Conservation (phyloP, 1,140 invertebrate genomes). For the Pseudoatta argentina region DNA sequence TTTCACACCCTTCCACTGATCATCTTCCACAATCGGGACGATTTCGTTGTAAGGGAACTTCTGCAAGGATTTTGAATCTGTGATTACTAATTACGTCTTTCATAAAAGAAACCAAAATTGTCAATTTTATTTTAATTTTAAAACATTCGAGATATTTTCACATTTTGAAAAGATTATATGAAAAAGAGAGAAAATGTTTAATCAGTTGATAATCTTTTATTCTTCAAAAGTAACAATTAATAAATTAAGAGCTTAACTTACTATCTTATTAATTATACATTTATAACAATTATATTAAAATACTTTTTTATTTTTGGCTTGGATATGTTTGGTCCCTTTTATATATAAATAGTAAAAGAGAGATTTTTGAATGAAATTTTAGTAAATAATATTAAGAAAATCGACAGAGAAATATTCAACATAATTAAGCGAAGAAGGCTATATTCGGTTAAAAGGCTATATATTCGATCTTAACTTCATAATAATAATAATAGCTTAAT, state of each 20-base stretch:
- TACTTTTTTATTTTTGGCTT: neutral
- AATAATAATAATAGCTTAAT: too few species aligned
- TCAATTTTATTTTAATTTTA: constrained; percentile 11
- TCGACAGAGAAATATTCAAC: too few species aligned
- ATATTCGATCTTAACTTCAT: too few species aligned
- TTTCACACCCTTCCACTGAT: constrained; percentile 89
- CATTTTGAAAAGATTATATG: neutral
- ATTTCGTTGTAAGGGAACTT: constrained; percentile 82
- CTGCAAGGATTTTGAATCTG: constrained; percentile 74
- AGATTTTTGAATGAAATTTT: too few species aligned
- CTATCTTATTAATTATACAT: neutral
- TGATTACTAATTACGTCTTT: neutral
- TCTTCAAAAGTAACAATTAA: neutral
- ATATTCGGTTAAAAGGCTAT: too few species aligned
- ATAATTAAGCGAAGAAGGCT: too few species aligned
- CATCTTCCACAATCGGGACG: constrained; percentile 77
- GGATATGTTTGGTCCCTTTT: neutral
- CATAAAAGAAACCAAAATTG: neutral
- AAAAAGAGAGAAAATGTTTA: neutral
- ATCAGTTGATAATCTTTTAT: neutral
- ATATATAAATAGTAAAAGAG: too few species aligned
- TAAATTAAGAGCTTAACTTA: constrained; percentile 10
- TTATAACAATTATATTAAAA: neutral
- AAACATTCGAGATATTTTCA: neutral
- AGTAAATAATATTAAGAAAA: too few species aligned